A percentile compares a stretch with the other conserved stretches of the same genome.
phyloP scores from a whole-genome alignment of 2,888 invertebrate genomes.

The Cephus spinipes region DNA sequence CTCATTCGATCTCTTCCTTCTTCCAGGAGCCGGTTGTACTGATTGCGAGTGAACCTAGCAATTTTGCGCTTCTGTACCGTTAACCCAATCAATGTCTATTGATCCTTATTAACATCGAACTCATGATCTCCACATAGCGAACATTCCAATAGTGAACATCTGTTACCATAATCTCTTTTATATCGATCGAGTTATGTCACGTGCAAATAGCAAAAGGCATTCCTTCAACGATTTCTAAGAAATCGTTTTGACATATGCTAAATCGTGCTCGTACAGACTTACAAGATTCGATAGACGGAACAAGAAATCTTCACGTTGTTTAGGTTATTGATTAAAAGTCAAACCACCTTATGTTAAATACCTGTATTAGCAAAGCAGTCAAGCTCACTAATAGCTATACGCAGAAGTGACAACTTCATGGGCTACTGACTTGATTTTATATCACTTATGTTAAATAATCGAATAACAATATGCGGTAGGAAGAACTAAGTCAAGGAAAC shows the following conservation, averaged over 20 bases:
- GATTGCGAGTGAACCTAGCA: constrained; percentile 31
- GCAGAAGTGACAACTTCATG: neutral
- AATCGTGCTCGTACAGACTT: too few species aligned
- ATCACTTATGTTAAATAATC: neutral
- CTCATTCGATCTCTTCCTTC: neutral
- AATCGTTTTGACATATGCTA: too few species aligned
- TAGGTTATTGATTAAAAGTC: too few species aligned
- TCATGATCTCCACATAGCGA: constrained; percentile 52
- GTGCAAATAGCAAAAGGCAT: constrained; percentile 18
- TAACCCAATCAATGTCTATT: constrained; percentile 58
- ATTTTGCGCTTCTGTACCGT: constrained; percentile 54
- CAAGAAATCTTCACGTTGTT: too few species aligned
- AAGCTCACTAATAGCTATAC: neutral
- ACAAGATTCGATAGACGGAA: too few species aligned
- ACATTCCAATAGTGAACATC: constrained; percentile 54
- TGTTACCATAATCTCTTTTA: constrained; percentile 54
- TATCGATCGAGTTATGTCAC: constrained; percentile 43
- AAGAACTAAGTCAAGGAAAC: neutral
- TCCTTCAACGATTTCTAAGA: neutral
- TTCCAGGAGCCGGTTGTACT: neutral
- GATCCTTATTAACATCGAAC: constrained; percentile 54
- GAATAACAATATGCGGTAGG: neutral
- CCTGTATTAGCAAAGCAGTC: neutral
- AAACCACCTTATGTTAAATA: too few species aligned
- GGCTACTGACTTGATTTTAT: neutral